Evolutionary conservation across 2,113 vertebrate species (phyloP), one percentile per base, ranked within the genome.

Genomic region (Propithecus coquereli): DNA sequence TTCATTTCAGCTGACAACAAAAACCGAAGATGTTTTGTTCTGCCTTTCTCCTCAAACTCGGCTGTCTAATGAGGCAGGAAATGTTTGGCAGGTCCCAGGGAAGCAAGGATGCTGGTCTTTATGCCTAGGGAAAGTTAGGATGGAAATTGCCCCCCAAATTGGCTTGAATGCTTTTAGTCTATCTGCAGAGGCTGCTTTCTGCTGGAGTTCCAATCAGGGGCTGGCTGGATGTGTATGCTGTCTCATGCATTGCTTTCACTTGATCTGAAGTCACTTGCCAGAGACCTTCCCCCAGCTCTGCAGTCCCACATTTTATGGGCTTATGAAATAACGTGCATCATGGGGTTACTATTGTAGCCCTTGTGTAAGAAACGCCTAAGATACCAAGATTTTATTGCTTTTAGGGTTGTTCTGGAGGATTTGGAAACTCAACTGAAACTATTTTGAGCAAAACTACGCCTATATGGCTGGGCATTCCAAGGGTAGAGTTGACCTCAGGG

Each of bases 1-100:
- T 92, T 96, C 94, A 81, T 68, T 63, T 93, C 37, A 89, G 92
- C 95, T 97, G 95, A 98, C 97, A 97, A 68, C 96, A 96, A 98
- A 97, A 97, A 91, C 65, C 6, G 59, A 77, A 87, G 61, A 9
- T 18, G 27, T 68, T 88, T 57, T 40, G 22, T 88, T 23, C 54
- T 92, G 73, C 45, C 81, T 73, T 92, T 40, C 74, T 59, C 73
- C 73, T 87, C 74, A 9, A 40, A 23, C 20, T 4, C 1, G 10
- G 37, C 63, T 61, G 57, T 66, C 81, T 40, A 47, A 40, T 23
- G 57, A 54, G 54, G 34, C 74, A 43, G 54, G 43, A 88, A 84
- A 84, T 12, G 73, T 73, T 37, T 43, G 73, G n/a, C 76, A 77
- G 54, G 59, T 76, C 32, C 71, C 81, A 63, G 87, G 25, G 23